These are phyloP conservation scores for Melanotaenia maccullochi DNA, from an alignment of 2,797 vertebrate species.

Conservation along the genomic window DNA sequence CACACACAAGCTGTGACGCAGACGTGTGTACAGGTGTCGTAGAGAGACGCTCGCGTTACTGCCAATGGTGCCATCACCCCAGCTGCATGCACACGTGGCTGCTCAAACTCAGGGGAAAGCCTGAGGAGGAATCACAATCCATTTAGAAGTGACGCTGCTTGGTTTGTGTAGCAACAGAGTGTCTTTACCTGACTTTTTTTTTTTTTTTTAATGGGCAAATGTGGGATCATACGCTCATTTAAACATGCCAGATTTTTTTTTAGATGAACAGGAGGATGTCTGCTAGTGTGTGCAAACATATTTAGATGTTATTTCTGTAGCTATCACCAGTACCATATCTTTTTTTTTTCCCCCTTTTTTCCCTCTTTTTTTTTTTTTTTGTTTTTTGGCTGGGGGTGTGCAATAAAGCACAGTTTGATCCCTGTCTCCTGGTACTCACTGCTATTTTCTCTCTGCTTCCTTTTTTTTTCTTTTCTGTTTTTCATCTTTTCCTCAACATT, in stretches of 20 bases:
- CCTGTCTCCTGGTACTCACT: slow-evolving; percentile 40
- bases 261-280: slow-evolving; percentile 37
- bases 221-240: slow-evolving; percentile 30
- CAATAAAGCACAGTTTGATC: slow-evolving; percentile 46
- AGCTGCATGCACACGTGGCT: slow-evolving; percentile 38
- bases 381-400: slow-evolving; percentile 14
- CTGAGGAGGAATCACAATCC: slow-evolving; percentile 46
- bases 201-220: slow-evolving; percentile 12
- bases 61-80: slow-evolving; percentile 18
- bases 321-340: slow-evolving; percentile 65
- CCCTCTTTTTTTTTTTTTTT: not conserved
- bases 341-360: slow-evolving; percentile 14
- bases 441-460: slow-evolving; percentile 31
- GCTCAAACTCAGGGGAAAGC: slow-evolving; percentile 47
- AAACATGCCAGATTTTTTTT: slow-evolving; percentile 29
- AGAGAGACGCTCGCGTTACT: slow-evolving; percentile 10
- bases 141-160: slow-evolving; percentile 48
- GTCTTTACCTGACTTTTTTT: slow-evolving; percentile 5
- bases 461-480: slow-evolving; percentile 10
- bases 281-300: slow-evolving; percentile 18
- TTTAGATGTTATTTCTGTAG: slow-evolving; percentile 62
- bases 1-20: slow-evolving; percentile 20
- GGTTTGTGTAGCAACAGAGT: slow-evolving; percentile 11
- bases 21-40: slow-evolving; percentile 53
- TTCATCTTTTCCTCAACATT: slow-evolving; percentile 29